Evolutionary conservation across 2,113 vertebrate genomes (phyloP).

Genomic region (Podarcis cretensis): DNA sequence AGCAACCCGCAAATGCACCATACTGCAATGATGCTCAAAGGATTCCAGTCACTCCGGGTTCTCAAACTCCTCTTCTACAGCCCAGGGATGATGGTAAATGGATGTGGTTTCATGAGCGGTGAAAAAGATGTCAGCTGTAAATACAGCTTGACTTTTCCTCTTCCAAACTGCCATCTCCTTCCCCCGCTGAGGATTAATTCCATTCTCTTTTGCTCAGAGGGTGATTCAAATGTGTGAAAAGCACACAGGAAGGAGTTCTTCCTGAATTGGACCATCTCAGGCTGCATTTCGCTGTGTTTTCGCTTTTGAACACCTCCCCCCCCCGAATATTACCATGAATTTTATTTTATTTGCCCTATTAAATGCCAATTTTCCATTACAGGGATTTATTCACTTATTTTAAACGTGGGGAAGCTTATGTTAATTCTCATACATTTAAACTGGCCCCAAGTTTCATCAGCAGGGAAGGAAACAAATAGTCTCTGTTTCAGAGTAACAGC

Average conservation of each 20-base stretch:
- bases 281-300: background rate
- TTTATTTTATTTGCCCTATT: background rate
- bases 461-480: background rate
- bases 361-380: background rate
- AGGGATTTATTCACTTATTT: background rate
- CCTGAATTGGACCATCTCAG: background rate
- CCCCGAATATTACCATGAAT: too few species aligned
- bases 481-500: background rate
- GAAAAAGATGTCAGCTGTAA: background rate
- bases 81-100: constrained; percentile 49
- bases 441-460: background rate
- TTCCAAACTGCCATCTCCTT: fast-evolving
- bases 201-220: background rate
- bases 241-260: background rate
- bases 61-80: constrained; percentile 58
- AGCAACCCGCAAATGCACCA: background rate
- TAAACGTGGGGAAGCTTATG: background rate
- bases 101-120: background rate
- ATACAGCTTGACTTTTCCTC: background rate
- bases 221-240: background rate
- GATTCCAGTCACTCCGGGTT: constrained; percentile 37
- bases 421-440: background rate
- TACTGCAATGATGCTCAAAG: background rate
- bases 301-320: background rate
- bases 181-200: background rate